These are phyloP conservation scores for Pseudeuparius sepicola DNA, from an alignment of 2,888 invertebrate genomes.

Conservation along the genomic window DNA sequence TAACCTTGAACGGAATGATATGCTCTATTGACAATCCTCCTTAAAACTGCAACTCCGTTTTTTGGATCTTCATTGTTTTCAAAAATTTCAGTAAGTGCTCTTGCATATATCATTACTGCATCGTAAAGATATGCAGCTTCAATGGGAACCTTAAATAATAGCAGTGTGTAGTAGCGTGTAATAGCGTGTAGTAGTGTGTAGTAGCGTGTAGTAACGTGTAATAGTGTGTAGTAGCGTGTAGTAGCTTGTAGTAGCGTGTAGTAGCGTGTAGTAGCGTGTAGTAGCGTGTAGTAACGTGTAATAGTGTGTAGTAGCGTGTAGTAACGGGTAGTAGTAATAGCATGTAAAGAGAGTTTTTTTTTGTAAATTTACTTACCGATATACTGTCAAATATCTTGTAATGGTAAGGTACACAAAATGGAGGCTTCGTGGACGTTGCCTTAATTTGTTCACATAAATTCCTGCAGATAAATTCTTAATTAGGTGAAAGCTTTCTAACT, in stretches of 20 bases:
- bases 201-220: too few relatives aligned
- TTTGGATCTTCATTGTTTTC: constrained; percentile 55
- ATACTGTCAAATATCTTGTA: constrained; percentile 61
- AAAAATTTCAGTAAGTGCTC: constrained; percentile 67
- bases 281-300: too few relatives aligned
- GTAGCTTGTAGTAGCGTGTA: too few relatives aligned
- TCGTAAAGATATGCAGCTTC: constrained; percentile 81
- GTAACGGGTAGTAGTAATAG: too few relatives aligned
- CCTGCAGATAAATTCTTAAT: constrained; percentile 38
- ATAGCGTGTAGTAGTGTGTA: too few relatives aligned
- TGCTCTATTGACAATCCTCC: constrained; percentile 63
- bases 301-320: too few relatives aligned
- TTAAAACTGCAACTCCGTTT: constrained; percentile 68
- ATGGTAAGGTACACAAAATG: constrained; percentile 72
- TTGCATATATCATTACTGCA: constrained; percentile 78
- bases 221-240: too few relatives aligned
- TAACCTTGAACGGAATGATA: constrained; percentile 72
- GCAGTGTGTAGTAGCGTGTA: too few relatives aligned
- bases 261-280: too few relatives aligned
- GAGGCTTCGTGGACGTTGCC: constrained; percentile 56
- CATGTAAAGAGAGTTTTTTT: too few relatives aligned
- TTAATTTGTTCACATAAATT: constrained; percentile 61
- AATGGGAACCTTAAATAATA: constrained; percentile 54
- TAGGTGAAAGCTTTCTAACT: too few relatives aligned
- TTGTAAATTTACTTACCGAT: constrained; percentile 48